These are phyloP conservation scores for Chaenogobius annularis DNA, from an alignment of 2,113 vertebrate genomes.

Conservation along the genomic window DNA sequence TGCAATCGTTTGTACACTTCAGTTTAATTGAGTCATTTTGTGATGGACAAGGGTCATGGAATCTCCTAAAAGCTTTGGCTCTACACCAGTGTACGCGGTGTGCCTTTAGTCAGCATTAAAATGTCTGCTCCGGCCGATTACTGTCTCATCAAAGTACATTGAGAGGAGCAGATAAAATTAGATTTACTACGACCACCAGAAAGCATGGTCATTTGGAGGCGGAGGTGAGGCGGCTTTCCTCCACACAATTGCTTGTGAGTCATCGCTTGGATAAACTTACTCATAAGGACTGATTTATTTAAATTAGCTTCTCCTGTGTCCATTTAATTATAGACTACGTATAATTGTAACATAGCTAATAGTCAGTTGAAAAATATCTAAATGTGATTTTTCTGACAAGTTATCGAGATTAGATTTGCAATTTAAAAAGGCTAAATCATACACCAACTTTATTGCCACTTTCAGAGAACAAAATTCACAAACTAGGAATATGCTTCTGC, in stretches of 20 bases:
- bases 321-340: background rate
- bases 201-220: background rate
- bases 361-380: no score
- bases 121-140: background rate
- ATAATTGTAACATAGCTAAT: no score
- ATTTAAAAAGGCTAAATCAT: no score
- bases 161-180: slow-evolving; percentile 8
- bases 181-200: slow-evolving; percentile 6
- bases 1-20: background rate
- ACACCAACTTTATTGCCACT: no score
- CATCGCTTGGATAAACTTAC: background rate
- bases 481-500: no score
- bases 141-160: slow-evolving; percentile 8
- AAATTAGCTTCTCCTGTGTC: background rate
- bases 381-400: no score
- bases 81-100: background rate
- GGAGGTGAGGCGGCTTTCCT: background rate
- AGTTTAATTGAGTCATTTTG: background rate
- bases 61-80: slow-evolving; percentile 16
- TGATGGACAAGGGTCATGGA: background rate
- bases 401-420: no score
- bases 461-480: no score
- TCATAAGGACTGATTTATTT: background rate
- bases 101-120: slow-evolving; percentile 12
- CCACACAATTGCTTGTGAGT: background rate